Base-by-base conservation (phyloP, 2,888 invertebrate genomes). In the Alviniconcha strummeri region DNA sequence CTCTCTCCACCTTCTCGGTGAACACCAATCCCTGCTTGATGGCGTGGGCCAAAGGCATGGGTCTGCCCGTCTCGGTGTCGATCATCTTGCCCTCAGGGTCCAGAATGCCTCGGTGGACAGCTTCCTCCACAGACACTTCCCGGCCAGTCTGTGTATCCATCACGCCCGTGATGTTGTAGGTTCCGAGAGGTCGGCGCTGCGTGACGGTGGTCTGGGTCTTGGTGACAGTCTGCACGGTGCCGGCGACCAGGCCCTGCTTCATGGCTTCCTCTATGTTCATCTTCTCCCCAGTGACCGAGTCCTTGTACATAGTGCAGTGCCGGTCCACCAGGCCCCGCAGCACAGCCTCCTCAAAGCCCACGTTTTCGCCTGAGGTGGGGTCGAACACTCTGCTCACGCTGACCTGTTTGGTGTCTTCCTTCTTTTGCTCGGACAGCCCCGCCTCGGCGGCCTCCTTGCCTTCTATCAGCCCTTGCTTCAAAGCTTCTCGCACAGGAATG, bases 11-110 rank as follows among this genome's bases (percentile, higher is more conserved):
- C 57, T 89, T 85, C 82, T 89, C 89, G 55, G 90, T 88, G 76
- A 88, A 86, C 54, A 99, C 96, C 77, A 97, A 95, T 87, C 98
- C 98, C 85, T 96, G 96, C 91, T 97, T 96, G 19, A 98, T 97
- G 0, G 99, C 99, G 93, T 98, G 97, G 19, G 96, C 96, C 83
- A 99, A 94, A 8, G 97, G 97, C 15, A 98, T 93, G 82, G 97
- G 95, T 91, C 97, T 96, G 84, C 96, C 96, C 71, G 96, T 96
- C 72, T 95, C 95, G 9, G 96, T 96, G 93, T 98, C 96, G 52
- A 97, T 95, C 88, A 97, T 98, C 94, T 97, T 97, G 77, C 95
- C 95, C 93, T 96, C 96, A 55, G 90, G 89, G 80, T 91, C 90
- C 82, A 99, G 94, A 36, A 98, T 96, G 54, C 98, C 98, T 36